Conservation (phyloP, 2,888 invertebrate species). For the Rosalia funebris region DNA sequence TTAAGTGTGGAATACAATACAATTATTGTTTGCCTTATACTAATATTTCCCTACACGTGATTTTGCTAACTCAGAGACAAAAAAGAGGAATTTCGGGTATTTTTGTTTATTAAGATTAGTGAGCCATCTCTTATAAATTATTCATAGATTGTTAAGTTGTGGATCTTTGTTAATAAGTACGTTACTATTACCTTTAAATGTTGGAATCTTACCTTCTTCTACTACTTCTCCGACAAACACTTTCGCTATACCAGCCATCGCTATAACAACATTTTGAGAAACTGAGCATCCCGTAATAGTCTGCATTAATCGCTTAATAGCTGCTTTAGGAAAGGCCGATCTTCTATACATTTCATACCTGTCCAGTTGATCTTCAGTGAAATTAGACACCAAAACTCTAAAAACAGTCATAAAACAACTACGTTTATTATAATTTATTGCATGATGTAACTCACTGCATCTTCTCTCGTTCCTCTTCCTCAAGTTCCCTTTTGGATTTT, state of each 20-base stretch:
- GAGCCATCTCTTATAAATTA: too few species aligned
- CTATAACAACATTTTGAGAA: conserved; percentile 98
- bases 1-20: too few species aligned
- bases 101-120: too few species aligned
- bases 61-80: too few species aligned
- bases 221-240: conserved; percentile 99
- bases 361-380: conserved; percentile 97
- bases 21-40: too few species aligned
- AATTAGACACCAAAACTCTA: conserved; percentile 97
- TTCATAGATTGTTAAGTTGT: too few species aligned
- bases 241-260: conserved; percentile 99
- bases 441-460: conserved; percentile 83
- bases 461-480: conserved; percentile 94
- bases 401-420: conserved; percentile 33
- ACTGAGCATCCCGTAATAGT: conserved; percentile 97
- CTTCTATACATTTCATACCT: conserved; percentile 98
- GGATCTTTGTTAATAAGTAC: too few species aligned
- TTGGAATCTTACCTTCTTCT: conserved; percentile 94
- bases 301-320: conserved; percentile 97
- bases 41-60: too few species aligned
- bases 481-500: conserved; percentile 83
- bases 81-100: too few species aligned
- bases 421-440: neutral
- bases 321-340: conserved; percentile 97
- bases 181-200: too few species aligned